A percentile compares a stretch with the other conserved stretches of the same genome.
These are phyloP conservation scores for Berghia stephanieae DNA, from an alignment of 1,140 invertebrate species.

Conservation along the genomic window DNA sequence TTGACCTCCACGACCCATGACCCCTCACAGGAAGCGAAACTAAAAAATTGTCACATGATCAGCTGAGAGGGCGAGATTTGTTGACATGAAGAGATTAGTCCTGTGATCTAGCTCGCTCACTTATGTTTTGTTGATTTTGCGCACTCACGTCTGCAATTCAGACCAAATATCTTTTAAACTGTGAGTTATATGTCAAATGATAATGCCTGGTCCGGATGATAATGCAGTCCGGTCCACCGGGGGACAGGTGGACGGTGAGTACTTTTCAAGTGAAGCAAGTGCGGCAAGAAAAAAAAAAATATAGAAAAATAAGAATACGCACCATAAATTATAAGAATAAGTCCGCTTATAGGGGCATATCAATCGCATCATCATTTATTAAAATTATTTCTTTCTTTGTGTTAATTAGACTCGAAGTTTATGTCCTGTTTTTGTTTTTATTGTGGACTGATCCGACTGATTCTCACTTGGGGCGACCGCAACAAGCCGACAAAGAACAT, in stretches of 20 bases:
- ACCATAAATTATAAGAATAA: no score
- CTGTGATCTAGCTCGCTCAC: constrained; percentile 26
- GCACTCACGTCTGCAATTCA: not conserved
- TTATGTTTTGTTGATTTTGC: not conserved
- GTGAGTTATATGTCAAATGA: constrained; percentile 38
- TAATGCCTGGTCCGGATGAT: constrained; percentile 55
- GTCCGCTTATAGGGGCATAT: no score
- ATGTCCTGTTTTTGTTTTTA: constrained; percentile 7
- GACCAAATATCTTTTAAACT: not conserved
- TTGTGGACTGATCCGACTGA: no score
- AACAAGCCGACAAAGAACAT: no score
- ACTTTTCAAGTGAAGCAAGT: no score
- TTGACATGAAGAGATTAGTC: constrained; percentile 6
- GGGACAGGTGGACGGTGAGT: constrained; percentile 59
- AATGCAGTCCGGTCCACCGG: constrained; percentile 49
- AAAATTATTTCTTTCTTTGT: no score
- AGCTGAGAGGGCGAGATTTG: not conserved
- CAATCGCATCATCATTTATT: no score
- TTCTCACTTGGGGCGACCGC: no score
- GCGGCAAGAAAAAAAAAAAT: no score
- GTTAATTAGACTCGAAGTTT: not conserved
- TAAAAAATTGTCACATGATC: no score
- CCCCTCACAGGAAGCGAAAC: not conserved
- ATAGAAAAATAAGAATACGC: no score
- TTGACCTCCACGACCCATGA: constrained; percentile 10